Evolutionary conservation across 2,113 vertebrate species (phyloP).

Genomic region (Hippocampus barbouri): DNA sequence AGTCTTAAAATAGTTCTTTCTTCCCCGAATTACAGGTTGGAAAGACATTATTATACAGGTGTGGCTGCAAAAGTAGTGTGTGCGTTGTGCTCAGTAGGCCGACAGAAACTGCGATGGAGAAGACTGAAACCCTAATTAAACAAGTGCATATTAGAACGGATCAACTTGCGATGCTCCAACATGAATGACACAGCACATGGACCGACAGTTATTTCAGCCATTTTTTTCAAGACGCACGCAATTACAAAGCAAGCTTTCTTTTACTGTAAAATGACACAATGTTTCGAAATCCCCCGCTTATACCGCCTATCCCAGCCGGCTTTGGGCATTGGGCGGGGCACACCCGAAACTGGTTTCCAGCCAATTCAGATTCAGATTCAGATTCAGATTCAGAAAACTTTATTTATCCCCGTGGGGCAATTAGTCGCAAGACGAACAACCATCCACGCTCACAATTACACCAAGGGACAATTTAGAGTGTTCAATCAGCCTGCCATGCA

Average conservation of each 20-base stretch:
- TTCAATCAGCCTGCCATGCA: too few relatives aligned
- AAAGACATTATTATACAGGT: slow-evolving; percentile 74
- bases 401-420: too few relatives aligned
- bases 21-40: slow-evolving; percentile 72
- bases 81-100: slow-evolving; percentile 65
- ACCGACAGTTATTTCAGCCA: slow-evolving; percentile 39
- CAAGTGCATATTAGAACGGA: slow-evolving; percentile 61
- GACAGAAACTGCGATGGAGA: slow-evolving; percentile 52
- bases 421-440: too few relatives aligned
- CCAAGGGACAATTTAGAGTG: too few relatives aligned
- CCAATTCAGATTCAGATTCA: too few relatives aligned
- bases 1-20: slow-evolving; percentile 71
- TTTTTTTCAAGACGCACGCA: slow-evolving; percentile 44
- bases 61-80: slow-evolving; percentile 63
- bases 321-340: too few relatives aligned
- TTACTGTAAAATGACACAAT: slow-evolving; percentile 41
- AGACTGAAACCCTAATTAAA: slow-evolving; percentile 68
- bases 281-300: slow-evolving; percentile 50
- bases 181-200: slow-evolving; percentile 57
- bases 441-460: too few relatives aligned
- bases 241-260: slow-evolving; percentile 66
- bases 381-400: too few relatives aligned
- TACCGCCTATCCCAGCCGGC: too few relatives aligned
- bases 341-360: too few relatives aligned
- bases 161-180: slow-evolving; percentile 47